These are phyloP conservation scores for Chymomyza caudatula DNA, from an alignment of 2,888 invertebrate species.

Conservation along the genomic window DNA sequence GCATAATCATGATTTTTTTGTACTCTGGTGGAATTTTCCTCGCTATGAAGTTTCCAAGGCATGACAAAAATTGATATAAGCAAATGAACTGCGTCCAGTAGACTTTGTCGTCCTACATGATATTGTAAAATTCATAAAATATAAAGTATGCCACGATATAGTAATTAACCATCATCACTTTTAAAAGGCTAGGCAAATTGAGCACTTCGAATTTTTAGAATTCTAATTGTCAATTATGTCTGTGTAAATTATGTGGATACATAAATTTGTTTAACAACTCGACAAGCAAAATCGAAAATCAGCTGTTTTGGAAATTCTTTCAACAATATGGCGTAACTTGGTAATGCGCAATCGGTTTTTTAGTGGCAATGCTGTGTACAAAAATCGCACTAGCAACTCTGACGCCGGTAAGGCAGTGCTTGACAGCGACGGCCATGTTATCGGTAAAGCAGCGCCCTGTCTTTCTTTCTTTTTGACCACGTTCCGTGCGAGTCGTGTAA, in stretches of 20 bases:
- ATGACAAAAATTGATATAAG: background rate
- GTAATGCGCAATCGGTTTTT: background rate
- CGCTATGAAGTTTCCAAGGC: background rate
- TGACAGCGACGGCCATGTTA: conserved; percentile 62
- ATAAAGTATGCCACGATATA: background rate
- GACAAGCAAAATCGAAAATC: background rate
- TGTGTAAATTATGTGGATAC: background rate
- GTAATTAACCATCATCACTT: background rate
- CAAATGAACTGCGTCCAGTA: background rate
- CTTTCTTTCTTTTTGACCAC: conserved; percentile 78
- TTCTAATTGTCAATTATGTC: background rate
- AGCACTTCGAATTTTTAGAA: background rate
- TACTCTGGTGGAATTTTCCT: background rate
- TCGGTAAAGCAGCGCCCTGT: conserved; percentile 60
- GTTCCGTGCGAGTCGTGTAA: conserved; percentile 76
- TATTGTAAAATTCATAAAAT: background rate
- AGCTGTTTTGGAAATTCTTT: background rate
- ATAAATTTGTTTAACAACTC: background rate
- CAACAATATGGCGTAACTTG: background rate
- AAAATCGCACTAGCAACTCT: conserved; percentile 8
- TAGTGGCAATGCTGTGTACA: conserved; percentile 19
- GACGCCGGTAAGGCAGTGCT: conserved; percentile 35
- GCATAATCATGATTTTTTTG: background rate
- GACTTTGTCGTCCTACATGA: background rate
- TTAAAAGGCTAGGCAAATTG: background rate